A percentile compares a stretch with the other conserved stretches of the same genome.
phyloP scores from a whole-genome alignment of 2,797 vertebrate species.

The Mycteria americana region DNA sequence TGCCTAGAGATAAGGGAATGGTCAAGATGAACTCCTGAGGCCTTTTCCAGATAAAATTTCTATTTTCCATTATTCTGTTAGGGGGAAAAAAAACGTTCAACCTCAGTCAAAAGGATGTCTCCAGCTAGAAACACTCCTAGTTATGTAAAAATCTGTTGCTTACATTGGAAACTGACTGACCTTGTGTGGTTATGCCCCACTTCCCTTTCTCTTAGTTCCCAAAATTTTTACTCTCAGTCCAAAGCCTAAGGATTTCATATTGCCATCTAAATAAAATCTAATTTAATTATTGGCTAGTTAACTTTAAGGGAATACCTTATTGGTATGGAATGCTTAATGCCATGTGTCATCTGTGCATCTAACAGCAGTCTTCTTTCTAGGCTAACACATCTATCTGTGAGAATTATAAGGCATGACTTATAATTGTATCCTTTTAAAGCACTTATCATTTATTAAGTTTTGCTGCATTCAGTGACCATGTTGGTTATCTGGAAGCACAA shows the following conservation, averaged over 20 bases:
- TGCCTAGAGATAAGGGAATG: neutral
- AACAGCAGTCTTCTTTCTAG: neutral
- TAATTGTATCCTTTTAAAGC: neutral
- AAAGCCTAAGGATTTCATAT: neutral
- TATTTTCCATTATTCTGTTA: neutral
- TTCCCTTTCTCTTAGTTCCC: neutral
- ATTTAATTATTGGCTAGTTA: neutral
- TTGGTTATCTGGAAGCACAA: neutral
- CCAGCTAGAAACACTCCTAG: neutral
- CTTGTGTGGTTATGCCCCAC: neutral
- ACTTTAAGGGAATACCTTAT: neutral
- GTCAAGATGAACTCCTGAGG: neutral
- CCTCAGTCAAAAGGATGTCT: neutral
- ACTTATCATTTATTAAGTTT: neutral
- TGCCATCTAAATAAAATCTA: neutral
- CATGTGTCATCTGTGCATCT: neutral
- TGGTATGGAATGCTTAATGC: neutral
- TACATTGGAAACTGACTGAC: neutral
- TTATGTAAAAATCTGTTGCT: neutral
- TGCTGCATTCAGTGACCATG: neutral
- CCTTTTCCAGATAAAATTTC: neutral
- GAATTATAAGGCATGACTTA: neutral
- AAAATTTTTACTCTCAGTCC: neutral
- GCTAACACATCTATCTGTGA: neutral
- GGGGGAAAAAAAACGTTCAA: neutral